Evolutionary conservation across 2,113 vertebrate genomes (phyloP), one percentile per base, ranked within the genome.

Genomic region (Oxyura jamaicensis): DNA sequence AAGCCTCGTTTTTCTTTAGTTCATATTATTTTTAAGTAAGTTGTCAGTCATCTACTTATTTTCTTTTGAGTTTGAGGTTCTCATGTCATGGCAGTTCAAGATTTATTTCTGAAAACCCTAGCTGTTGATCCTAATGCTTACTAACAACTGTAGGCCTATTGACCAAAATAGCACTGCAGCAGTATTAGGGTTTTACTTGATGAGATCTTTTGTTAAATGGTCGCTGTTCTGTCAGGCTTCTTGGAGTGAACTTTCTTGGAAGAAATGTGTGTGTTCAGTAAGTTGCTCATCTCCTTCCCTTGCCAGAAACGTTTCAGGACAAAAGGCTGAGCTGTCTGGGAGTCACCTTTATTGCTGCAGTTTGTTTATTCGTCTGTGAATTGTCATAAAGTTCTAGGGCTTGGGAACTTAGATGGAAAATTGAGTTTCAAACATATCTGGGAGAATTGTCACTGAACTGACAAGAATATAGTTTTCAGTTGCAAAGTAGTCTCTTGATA

Each of bases 121-220:
- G 48, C 58, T 92, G n/a, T 71, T 91, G 82, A 74, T 91, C 68
- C 52, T 83, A 63, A 74, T 86, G 68, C 87, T 91, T 80, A 46
- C 55, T 86, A 90, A 77, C 78, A 94, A 22, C 79, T 88, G 41
- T 25, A 81, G 91, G 29, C 68, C 63, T 91, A 17, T 19, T 81
- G 84, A 62, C 71, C 72, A 11, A 66, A 83, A 68, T 65, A 96
- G 69, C 50, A 19, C 35, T 71, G 28, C 62, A 73, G 74, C 78
- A 62, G 44, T 76, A 50, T 60, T 53, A 84, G 79, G 44, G 20
- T 56, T 91, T 89, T 93, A 31, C 67, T 92, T 66, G 68, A n/a
- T 83, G 87, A 92, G 50, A 29, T 75, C 73, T 89, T 90, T 48
- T 60, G 68, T 94, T 93, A 86, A 95, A 35, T 22, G 35, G 66